These are phyloP conservation scores for Gonioctena quinquepunctata DNA, from an alignment of 1,140 invertebrate species.

Conservation along the genomic window DNA sequence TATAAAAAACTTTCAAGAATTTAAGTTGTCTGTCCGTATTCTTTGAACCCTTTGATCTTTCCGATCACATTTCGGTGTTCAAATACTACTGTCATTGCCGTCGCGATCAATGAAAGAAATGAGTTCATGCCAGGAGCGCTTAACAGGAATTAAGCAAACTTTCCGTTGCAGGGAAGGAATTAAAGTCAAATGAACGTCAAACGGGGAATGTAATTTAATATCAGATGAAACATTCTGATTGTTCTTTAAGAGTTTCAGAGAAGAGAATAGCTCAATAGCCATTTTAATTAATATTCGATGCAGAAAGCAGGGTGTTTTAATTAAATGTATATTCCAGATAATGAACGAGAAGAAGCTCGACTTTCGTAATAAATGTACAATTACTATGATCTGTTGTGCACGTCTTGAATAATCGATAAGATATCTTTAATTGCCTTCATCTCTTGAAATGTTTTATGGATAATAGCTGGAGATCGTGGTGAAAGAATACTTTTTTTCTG, in stretches of 20 bases:
- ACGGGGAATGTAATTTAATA: slow-evolving; percentile 24
- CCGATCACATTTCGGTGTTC: no score
- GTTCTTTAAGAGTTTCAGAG: slow-evolving; percentile 16
- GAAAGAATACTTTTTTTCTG: no score
- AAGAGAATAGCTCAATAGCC: slow-evolving; percentile 15
- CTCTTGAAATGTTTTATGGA: no score
- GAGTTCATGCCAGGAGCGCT: background rate
- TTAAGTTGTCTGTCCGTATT: no score
- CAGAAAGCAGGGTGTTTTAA: slow-evolving; percentile 25
- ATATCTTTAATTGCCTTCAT: no score
- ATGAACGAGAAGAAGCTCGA: slow-evolving; percentile 21
- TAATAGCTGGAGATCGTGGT: no score
- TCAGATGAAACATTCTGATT: slow-evolving; percentile 25
- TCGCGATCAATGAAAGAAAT: background rate
- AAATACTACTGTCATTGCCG: no score
- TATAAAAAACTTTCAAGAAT: no score
- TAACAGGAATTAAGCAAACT: background rate
- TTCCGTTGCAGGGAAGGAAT: background rate
- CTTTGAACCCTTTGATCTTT: no score
- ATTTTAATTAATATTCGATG: slow-evolving; percentile 37
- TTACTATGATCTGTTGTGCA: no score
- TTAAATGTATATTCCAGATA: slow-evolving; percentile 31
- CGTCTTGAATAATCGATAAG: no score
- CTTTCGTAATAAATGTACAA: background rate
- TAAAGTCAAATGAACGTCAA: background rate